A percentile compares a stretch with the other conserved stretches of the same genome.
phyloP scores from a whole-genome alignment of 2,113 vertebrate genomes.

The Eubucco bourcierii region DNA sequence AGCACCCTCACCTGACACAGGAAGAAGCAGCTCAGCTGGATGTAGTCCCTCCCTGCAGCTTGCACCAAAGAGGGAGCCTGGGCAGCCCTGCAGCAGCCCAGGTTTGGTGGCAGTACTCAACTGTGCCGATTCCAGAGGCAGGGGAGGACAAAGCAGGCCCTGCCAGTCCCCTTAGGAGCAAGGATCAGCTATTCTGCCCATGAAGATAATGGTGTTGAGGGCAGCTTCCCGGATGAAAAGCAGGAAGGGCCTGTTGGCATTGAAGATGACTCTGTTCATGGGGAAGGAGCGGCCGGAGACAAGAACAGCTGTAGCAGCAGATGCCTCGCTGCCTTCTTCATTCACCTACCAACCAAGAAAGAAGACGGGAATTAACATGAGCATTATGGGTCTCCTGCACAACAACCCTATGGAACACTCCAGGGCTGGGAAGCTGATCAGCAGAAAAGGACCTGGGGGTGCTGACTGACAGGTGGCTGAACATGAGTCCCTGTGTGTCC shows the following conservation, averaged over 20 bases:
- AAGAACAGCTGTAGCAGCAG: slow-evolving; percentile 76
- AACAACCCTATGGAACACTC: too few relatives aligned
- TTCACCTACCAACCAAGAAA: slow-evolving; percentile 83
- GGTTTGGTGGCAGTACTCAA: neutral
- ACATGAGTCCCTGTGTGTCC: too few relatives aligned
- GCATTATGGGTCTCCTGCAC: too few relatives aligned
- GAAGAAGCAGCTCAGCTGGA: neutral
- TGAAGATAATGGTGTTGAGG: slow-evolving; percentile 91
- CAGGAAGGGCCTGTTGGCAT: slow-evolving; percentile 90
- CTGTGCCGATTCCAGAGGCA: neutral
- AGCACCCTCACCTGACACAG: neutral
- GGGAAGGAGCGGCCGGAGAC: slow-evolving; percentile 85
- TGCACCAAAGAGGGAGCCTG: neutral
- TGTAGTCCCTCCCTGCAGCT: neutral
- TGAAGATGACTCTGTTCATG: slow-evolving; percentile 77
- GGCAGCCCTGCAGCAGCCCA: neutral
- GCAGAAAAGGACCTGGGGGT: too few relatives aligned
- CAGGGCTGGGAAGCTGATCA: too few relatives aligned
- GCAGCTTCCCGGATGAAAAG: slow-evolving; percentile 88
- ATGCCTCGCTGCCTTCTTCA: slow-evolving; percentile 93
- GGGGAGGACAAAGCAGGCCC: neutral
- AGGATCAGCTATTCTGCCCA: slow-evolving; percentile 87
- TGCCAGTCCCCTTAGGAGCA: slow-evolving; percentile 66
- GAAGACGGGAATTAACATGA: neutral
- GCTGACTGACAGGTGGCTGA: too few relatives aligned